A percentile compares a stretch with the other conserved stretches of the same genome.
Evolutionary conservation across 2,113 vertebrate species (phyloP).

Genomic region (Melanerpes aurifrons): DNA sequence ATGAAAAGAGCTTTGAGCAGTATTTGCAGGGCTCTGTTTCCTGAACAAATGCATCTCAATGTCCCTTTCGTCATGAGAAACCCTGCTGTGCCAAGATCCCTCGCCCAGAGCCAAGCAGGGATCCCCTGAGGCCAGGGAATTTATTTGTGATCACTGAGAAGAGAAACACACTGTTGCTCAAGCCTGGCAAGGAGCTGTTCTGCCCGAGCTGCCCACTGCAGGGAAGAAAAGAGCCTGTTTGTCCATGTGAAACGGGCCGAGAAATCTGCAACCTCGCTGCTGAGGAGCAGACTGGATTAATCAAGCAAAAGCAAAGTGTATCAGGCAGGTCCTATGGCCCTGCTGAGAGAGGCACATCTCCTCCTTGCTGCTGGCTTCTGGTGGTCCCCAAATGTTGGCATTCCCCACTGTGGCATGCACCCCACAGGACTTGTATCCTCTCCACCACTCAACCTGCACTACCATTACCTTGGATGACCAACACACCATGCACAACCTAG

Average conservation of each 20-base stretch:
- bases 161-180: neutral
- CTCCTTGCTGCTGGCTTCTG: neutral
- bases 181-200: neutral
- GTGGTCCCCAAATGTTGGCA: neutral
- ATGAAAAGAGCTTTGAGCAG: neutral
- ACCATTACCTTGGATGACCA: neutral
- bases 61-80: slow-evolving; percentile 3
- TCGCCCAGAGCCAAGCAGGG: neutral
- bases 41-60: neutral
- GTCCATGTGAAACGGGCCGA: neutral
- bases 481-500: neutral
- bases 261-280: neutral
- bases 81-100: neutral
- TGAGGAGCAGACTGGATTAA: neutral
- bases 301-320: rapidly evolving
- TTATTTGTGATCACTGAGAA: neutral
- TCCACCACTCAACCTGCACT: rapidly evolving
- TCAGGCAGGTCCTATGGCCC: rapidly evolving
- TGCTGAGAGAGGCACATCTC: rapidly evolving
- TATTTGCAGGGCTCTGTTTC: neutral
- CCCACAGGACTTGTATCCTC: no score
- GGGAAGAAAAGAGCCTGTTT: neutral
- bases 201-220: neutral
- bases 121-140: neutral
- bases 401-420: rapidly evolving